Percentiles rank a stretch among this genome's conserved stretches.
Conservation (phyloP, 2,797 vertebrate genomes). For the Xerus rutilus region DNA sequence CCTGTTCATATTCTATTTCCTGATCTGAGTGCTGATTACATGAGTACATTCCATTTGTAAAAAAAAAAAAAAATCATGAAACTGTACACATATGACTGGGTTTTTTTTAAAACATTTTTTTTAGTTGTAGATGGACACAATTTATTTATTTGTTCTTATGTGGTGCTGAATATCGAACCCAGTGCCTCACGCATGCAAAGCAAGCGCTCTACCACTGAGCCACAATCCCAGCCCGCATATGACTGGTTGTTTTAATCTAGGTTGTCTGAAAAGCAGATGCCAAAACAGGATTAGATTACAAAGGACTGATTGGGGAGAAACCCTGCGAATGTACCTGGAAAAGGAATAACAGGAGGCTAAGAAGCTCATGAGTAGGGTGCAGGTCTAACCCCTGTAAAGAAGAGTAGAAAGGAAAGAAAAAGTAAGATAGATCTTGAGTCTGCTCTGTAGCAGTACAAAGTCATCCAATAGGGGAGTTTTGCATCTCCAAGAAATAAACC, state of each 20-base stretch:
- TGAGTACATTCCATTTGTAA: not conserved
- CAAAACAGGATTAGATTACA: not conserved
- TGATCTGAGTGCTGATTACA: not conserved
- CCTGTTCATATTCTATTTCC: not conserved
- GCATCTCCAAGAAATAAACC: not conserved
- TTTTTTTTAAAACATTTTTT: too few relatives aligned
- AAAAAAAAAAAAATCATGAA: not conserved
- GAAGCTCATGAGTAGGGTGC: not conserved
- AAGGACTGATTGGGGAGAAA: not conserved
- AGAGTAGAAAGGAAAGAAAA: not conserved
- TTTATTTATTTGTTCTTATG: too few relatives aligned
- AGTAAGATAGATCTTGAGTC: not conserved
- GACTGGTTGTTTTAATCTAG: not conserved
- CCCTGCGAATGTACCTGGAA: not conserved
- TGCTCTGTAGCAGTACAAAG: not conserved
- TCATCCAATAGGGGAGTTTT: not conserved
- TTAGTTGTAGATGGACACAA: too few relatives aligned
- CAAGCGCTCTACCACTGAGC: too few relatives aligned
- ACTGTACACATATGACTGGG: not conserved
- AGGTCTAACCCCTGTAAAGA: not conserved
- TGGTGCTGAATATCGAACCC: too few relatives aligned
- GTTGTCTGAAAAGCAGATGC: not conserved
- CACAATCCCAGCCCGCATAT: too few relatives aligned
- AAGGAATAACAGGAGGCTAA: not conserved
- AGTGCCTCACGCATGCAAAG: too few relatives aligned